Conservation (phyloP, 1,140 invertebrate genomes). For the Chrysomallon squamiferum region DNA sequence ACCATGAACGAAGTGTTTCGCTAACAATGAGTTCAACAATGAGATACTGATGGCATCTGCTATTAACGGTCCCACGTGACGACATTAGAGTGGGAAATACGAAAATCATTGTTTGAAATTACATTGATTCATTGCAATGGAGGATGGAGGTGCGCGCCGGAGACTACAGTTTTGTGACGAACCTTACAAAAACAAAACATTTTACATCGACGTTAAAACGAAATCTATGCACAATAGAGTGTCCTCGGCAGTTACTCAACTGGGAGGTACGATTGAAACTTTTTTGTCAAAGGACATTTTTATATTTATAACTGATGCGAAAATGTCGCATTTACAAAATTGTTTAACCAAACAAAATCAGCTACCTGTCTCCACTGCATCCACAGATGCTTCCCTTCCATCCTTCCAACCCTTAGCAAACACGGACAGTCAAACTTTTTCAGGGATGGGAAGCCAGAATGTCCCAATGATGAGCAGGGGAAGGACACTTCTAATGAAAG, state of each 20-base stretch:
- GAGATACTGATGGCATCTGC: no score
- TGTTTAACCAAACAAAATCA: no score
- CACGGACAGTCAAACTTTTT: no score
- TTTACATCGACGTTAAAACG: slow-evolving; percentile 40
- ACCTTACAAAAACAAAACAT: slow-evolving; percentile 21
- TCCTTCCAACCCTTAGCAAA: no score
- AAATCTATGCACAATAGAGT: slow-evolving; percentile 23
- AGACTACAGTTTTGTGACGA: slow-evolving; percentile 27
- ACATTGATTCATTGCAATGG: neutral
- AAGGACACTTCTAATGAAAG: slow-evolving; percentile 36
- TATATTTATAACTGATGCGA: slow-evolving; percentile 31
- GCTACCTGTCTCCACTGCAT: no score
- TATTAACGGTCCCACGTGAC: slow-evolving; percentile 2
- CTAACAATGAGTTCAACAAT: no score
- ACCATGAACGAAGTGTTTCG: no score
- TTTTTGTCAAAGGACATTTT: slow-evolving; percentile 42
- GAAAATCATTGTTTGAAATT: neutral
- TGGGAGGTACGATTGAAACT: slow-evolving; percentile 36
- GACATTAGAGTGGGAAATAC: slow-evolving; percentile 6
- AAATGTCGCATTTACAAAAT: slow-evolving; percentile 4
- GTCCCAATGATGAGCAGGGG: slow-evolving; percentile 24
- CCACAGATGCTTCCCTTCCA: no score
- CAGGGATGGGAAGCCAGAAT: no score
- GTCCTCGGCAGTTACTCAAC: slow-evolving; percentile 16
- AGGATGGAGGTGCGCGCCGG: slow-evolving; percentile 17